Conservation (phyloP, 2,888 invertebrate genomes). For the Crioceris asparagi region DNA sequence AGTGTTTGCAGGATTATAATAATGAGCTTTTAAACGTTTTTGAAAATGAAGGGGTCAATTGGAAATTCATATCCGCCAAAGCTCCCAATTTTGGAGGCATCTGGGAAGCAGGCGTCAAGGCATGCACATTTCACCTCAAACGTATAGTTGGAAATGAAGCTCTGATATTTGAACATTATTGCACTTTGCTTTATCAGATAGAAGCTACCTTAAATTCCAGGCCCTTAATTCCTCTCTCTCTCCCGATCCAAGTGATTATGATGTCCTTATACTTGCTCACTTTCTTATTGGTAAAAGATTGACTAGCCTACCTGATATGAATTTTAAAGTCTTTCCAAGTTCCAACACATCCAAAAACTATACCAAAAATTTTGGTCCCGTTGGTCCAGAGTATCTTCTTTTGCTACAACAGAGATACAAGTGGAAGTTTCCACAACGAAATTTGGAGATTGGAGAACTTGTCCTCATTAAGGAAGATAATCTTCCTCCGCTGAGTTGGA, state of each 20-base stretch:
- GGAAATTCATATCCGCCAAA: too few species aligned
- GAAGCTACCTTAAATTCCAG: conserved; percentile 26
- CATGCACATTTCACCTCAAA: conserved; percentile 23
- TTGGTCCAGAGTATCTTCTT: conserved; percentile 18
- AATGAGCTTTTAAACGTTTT: not conserved
- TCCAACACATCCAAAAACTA: conserved; percentile 18
- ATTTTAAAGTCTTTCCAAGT: conserved; percentile 16
- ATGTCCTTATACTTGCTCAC: conserved; percentile 20
- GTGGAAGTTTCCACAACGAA: too few species aligned
- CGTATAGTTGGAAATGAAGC: conserved; percentile 17
- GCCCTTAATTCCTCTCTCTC: conserved; percentile 22
- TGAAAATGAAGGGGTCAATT: conserved; percentile 13
- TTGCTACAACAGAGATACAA: too few species aligned
- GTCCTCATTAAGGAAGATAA: too few species aligned
- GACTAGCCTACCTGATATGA: conserved; percentile 13
- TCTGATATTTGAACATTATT: conserved; percentile 21
- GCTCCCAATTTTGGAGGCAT: too few species aligned
- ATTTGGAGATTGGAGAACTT: too few species aligned
- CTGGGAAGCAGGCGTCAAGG: conserved; percentile 25
- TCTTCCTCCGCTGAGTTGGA: too few species aligned
- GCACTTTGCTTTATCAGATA: conserved; percentile 20
- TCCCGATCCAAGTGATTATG: conserved; percentile 19
- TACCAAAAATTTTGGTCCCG: conserved; percentile 20
- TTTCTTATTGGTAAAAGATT: conserved; percentile 21
- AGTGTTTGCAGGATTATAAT: conserved; percentile 5